Evolutionary conservation across 2,113 vertebrate species (phyloP).

Genomic region (Phalacrocorax pelagicus): DNA sequence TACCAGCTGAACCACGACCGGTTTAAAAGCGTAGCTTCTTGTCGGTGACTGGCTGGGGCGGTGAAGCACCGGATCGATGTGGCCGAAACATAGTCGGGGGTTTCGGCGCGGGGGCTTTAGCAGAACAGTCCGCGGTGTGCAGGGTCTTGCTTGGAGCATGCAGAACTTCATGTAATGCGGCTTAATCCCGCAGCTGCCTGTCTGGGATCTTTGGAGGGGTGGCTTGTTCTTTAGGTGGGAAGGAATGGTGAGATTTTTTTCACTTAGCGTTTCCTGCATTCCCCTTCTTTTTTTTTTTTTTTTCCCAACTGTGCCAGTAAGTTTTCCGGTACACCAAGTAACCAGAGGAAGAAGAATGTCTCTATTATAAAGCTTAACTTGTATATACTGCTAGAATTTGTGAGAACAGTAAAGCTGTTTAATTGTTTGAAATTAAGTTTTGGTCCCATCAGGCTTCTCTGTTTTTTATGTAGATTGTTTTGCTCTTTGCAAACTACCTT

Average conservation of each 20-base stretch:
- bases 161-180: neutral
- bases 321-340: neutral
- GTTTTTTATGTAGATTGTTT: neutral
- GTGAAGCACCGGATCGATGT: neutral
- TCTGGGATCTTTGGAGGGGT: neutral
- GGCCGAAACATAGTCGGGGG: accelerated
- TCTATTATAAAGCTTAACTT: accelerated
- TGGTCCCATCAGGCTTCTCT: neutral
- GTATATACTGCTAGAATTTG: neutral
- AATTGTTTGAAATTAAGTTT: neutral
- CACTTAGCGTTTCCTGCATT: neutral
- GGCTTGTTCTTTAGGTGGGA: neutral
- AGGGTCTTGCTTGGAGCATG: neutral
- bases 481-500: neutral
- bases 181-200: neutral
- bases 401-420: neutral
- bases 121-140: neutral
- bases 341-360: neutral
- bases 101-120: neutral
- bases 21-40: neutral
- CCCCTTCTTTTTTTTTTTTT: neutral
- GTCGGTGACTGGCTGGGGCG: accelerated
- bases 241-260: neutral
- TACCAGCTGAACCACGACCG: accelerated
- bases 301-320: neutral